Percentiles rank a stretch among this genome's conserved stretches.
phyloP scores from a whole-genome alignment of 2,797 vertebrate species.

The Acrossocheilus fasciatus region DNA sequence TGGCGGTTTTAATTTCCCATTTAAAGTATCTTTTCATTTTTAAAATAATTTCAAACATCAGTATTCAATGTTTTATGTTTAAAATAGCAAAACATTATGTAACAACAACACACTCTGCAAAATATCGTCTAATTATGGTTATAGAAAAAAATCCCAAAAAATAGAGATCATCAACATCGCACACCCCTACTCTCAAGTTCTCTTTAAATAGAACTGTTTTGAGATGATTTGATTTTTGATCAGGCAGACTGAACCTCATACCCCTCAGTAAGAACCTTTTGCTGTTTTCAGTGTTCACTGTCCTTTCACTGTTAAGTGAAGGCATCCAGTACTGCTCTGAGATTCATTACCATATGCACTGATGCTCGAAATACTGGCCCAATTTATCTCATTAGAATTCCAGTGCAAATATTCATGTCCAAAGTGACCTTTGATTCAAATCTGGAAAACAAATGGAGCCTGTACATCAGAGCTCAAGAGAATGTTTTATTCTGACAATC shows the following conservation, averaged over 20 bases:
- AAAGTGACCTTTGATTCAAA: slow-evolving; percentile 57
- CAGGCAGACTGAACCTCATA: not conserved
- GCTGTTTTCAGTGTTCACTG: not conserved
- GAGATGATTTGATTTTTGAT: not conserved
- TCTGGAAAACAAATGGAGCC: slow-evolving; percentile 43
- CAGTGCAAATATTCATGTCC: slow-evolving; percentile 53
- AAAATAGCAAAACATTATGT: too few relatives aligned
- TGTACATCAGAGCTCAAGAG: slow-evolving; percentile 8
- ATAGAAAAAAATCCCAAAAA: too few relatives aligned
- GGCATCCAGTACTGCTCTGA: not conserved
- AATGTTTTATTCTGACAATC: slow-evolving; percentile 48
- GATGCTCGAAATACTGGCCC: slow-evolving; percentile 8
- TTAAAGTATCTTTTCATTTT: too few relatives aligned
- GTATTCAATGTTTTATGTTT: too few relatives aligned
- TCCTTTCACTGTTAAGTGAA: not conserved
- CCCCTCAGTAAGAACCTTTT: not conserved
- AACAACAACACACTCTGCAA: too few relatives aligned
- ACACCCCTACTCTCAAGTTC: not conserved
- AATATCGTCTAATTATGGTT: too few relatives aligned
- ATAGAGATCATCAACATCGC: too few relatives aligned
- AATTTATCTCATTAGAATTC: slow-evolving; percentile 34
- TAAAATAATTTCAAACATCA: too few relatives aligned
- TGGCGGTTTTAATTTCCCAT: too few relatives aligned
- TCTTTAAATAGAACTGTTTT: not conserved
- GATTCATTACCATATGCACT: slow-evolving; percentile 44